phyloP scores from a whole-genome alignment of 2,888 invertebrate genomes.

The Rosalia funebris region DNA sequence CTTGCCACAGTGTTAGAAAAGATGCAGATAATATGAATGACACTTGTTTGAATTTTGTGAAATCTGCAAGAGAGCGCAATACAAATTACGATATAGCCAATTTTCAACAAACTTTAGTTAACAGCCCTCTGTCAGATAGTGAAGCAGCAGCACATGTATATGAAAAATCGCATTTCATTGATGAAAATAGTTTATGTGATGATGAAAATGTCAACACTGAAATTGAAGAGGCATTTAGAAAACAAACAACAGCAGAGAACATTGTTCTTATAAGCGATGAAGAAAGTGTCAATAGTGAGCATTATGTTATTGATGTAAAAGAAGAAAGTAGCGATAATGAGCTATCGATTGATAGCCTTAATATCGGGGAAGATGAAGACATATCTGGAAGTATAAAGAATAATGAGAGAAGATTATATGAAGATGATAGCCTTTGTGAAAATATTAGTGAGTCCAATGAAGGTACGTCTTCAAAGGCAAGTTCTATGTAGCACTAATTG shows the following conservation, averaged over 20 bases:
- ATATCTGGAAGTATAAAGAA: neutral
- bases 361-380: neutral
- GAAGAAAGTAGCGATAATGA: neutral
- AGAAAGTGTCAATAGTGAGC: neutral
- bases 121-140: neutral
- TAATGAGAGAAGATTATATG: neutral
- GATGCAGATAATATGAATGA: neutral
- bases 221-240: neutral
- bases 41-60: slow-evolving; percentile 12
- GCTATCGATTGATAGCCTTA: neutral
- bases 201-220: neutral
- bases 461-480: too few relatives aligned
- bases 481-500: too few relatives aligned
- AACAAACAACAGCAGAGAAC: neutral
- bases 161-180: neutral
- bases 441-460: neutral
- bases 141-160: too few relatives aligned
- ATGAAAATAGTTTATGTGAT: neutral
- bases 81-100: slow-evolving; percentile 14
- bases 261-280: slow-evolving; percentile 17
- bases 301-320: neutral
- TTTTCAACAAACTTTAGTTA: slow-evolving; percentile 20
- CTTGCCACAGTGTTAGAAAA: neutral
- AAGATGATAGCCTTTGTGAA: neutral
- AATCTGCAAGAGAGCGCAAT: neutral